Evolutionary conservation across 2,888 invertebrate species (phyloP).

Genomic region (Esperia sulphurella): DNA sequence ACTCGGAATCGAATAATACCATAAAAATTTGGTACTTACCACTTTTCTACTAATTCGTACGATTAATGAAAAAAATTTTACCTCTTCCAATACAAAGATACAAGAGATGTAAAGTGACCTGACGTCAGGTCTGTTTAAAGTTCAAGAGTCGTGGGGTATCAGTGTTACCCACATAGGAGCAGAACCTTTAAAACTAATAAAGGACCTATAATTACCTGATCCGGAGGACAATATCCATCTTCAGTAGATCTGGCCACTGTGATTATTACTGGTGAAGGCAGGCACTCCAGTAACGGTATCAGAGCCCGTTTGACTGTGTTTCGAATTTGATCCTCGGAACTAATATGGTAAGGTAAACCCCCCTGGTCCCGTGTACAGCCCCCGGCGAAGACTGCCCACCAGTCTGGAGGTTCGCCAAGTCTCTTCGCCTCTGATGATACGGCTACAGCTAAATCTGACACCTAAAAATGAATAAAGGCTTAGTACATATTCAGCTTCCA

Average conservation of each 20-base stretch:
- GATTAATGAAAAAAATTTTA: too few relatives aligned
- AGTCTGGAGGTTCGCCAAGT: conserved; percentile 83
- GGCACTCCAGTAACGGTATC: conserved; percentile 74
- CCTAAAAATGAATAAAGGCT: conserved; percentile 35
- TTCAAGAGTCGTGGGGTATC: too few relatives aligned
- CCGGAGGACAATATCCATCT: conserved; percentile 93
- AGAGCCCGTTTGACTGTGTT: conserved; percentile 79
- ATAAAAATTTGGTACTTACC: too few relatives aligned
- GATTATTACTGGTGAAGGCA: conserved; percentile 82
- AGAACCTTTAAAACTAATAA: too few relatives aligned
- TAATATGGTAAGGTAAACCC: conserved; percentile 91
- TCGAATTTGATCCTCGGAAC: conserved; percentile 82
- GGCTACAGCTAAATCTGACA: conserved; percentile 65
- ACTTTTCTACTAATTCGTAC: too few relatives aligned
- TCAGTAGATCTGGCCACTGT: conserved; percentile 92
- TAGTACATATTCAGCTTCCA: too few relatives aligned
- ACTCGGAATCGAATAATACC: too few relatives aligned
- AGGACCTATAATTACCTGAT: conserved; percentile 68
- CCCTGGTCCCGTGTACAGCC: conserved; percentile 93
- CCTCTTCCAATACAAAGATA: too few relatives aligned
- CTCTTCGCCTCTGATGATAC: conserved; percentile 74
- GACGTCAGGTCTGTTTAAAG: too few relatives aligned
- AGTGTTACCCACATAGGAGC: too few relatives aligned
- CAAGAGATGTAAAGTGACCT: too few relatives aligned
- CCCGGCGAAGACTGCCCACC: conserved; percentile 89